phyloP scores from a whole-genome alignment of 2,888 invertebrate genomes.

The Osmoderma eremita region DNA sequence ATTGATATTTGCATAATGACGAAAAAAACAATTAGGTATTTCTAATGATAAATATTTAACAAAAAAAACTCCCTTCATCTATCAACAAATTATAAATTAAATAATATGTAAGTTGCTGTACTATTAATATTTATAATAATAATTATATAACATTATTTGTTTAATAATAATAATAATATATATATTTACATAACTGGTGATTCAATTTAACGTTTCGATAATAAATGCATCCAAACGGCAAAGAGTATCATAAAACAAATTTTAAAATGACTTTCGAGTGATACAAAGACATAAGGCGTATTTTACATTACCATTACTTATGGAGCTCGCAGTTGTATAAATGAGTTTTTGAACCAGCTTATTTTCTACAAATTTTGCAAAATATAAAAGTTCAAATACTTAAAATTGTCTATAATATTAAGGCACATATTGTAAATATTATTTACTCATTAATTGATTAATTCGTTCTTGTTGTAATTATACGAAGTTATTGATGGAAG shows the following conservation, averaged over 20 bases:
- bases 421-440: slow-evolving; percentile 40
- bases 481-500: slow-evolving; percentile 14
- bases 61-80: slow-evolving; percentile 34
- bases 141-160: slow-evolving; percentile 3
- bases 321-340: background rate
- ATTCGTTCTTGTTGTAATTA: slow-evolving; percentile 24
- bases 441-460: slow-evolving; percentile 18
- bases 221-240: slow-evolving; percentile 1
- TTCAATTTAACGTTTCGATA: slow-evolving; percentile 1
- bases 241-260: background rate
- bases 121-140: slow-evolving; percentile 8
- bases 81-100: slow-evolving; percentile 41
- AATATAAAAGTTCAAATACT: slow-evolving; percentile 10
- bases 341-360: slow-evolving; percentile 9
- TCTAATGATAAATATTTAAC: slow-evolving; percentile 32
- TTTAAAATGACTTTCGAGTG: background rate
- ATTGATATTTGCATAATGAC: slow-evolving; percentile 18
- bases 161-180: slow-evolving; percentile 22
- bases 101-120: slow-evolving; percentile 39
- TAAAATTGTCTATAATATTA: slow-evolving; percentile 31
- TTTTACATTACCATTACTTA: background rate
- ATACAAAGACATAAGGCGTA: background rate
- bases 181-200: slow-evolving; percentile 25
- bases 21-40: slow-evolving; percentile 24
- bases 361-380: slow-evolving; percentile 7